These are phyloP conservation scores for Trichacis sp. DNA, from an alignment of 2,888 invertebrate species.

Conservation along the genomic window DNA sequence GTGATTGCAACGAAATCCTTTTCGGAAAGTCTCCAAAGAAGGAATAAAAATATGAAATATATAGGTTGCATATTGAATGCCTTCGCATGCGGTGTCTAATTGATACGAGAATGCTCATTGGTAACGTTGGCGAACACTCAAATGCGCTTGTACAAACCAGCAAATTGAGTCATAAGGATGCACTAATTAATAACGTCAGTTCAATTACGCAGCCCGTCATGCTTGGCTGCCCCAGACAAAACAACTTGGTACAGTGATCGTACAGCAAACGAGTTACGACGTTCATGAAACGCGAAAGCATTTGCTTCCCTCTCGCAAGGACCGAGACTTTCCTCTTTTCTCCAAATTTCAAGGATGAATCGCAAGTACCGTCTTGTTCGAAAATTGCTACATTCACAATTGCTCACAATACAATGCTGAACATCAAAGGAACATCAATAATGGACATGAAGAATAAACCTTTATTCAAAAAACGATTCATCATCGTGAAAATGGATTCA, in stretches of 20 bases:
- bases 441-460: no score
- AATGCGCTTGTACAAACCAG: conserved; percentile 37
- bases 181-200: conserved; percentile 45
- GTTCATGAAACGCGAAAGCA: conserved; percentile 41
- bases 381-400: no score
- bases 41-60: no score
- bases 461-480: no score
- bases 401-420: no score
- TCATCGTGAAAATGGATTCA: no score
- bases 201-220: conserved; percentile 41
- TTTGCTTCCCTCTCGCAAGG: conserved; percentile 34
- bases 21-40: no score
- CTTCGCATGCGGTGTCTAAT: background rate
- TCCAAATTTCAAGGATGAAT: no score
- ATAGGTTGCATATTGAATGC: background rate
- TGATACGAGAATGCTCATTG: conserved; percentile 12
- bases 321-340: conserved; percentile 15
- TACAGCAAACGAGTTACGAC: conserved; percentile 40
- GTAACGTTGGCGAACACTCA: conserved; percentile 24
- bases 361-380: no score
- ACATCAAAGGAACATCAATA: no score
- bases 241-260: conserved; percentile 38
- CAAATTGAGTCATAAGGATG: conserved; percentile 39
- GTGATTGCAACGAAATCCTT: no score
- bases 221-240: conserved; percentile 30